Percentiles rank a stretch among this genome's conserved stretches.
phyloP scores from a whole-genome alignment of 2,797 vertebrate genomes.

The Danio aesculapii region DNA sequence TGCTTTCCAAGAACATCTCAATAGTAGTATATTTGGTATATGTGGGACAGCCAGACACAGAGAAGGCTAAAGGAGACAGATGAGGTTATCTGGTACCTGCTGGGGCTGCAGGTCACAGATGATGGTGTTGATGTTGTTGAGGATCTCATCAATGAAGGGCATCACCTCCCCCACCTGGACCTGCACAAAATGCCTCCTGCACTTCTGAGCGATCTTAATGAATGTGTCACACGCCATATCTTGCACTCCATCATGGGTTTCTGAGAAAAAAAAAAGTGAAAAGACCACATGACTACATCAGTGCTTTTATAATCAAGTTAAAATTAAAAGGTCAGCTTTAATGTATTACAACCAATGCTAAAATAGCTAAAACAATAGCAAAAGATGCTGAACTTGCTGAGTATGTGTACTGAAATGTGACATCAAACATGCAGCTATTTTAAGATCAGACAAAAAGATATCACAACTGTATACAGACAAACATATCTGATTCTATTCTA shows the following conservation, averaged over 20 bases:
- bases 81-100: conserved; percentile 73
- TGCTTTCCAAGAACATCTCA: not conserved
- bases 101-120: conserved; percentile 99
- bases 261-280: conserved; percentile 69
- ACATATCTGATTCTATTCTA: conserved; percentile 4
- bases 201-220: conserved; percentile 99
- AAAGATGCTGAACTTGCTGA: not conserved
- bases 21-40: not conserved
- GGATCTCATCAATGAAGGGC: conserved; percentile 98
- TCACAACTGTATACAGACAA: not conserved
- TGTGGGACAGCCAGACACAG: not conserved
- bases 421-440: conserved; percentile 11
- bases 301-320: not conserved
- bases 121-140: conserved; percentile 99
- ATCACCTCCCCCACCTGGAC: conserved; percentile 99
- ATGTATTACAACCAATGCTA: not conserved
- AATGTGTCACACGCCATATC: conserved; percentile 99
- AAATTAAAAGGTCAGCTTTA: conserved; percentile 3
- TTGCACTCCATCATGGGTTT: conserved; percentile 98
- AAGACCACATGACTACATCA: not conserved
- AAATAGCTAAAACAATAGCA: not conserved
- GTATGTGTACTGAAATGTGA: not conserved
- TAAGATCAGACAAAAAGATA: conserved; percentile 2
- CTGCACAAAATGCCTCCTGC: conserved; percentile 97
- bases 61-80: not conserved